Evolutionary conservation across 2,113 vertebrate genomes (phyloP).

Genomic region (Salvelinus sp.): DNA sequence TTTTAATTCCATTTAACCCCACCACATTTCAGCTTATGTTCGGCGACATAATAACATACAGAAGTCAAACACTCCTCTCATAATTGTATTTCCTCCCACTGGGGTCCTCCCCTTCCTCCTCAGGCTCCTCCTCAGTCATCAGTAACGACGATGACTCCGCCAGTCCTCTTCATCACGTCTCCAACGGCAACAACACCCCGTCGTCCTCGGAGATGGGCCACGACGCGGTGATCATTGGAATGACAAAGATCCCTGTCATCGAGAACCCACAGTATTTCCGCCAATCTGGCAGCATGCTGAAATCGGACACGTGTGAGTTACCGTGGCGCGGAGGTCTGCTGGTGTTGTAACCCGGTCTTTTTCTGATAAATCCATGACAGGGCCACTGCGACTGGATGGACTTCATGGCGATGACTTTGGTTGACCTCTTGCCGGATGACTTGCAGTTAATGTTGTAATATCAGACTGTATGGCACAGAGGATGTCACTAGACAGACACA

Average conservation of each 20-base stretch:
- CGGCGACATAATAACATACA: too few relatives aligned
- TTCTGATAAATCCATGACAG: slow-evolving; percentile 66
- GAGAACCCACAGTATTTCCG: slow-evolving; percentile 99
- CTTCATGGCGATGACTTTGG: slow-evolving; percentile 44
- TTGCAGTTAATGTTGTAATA: slow-evolving; percentile 6
- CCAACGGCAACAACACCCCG: slow-evolving; percentile 97
- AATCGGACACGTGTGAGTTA: slow-evolving; percentile 97
- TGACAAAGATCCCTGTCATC: slow-evolving; percentile 98
- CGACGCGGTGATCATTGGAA: slow-evolving; percentile 96
- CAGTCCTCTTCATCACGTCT: slow-evolving; percentile 98
- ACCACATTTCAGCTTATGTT: not conserved
- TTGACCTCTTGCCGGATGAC: slow-evolving; percentile 13
- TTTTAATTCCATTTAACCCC: not conserved
- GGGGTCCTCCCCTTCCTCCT: slow-evolving; percentile 11
- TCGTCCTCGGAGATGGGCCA: slow-evolving; percentile 96
- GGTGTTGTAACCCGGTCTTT: slow-evolving; percentile 39
- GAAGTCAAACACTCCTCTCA: too few relatives aligned
- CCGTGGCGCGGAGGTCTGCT: slow-evolving; percentile 22
- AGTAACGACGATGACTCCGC: slow-evolving; percentile 98
- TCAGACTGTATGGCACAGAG: slow-evolving; percentile 9
- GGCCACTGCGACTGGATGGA: slow-evolving; percentile 40
- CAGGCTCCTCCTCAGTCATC: slow-evolving; percentile 97
- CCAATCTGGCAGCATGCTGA: slow-evolving; percentile 91
- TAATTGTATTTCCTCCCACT: slow-evolving; percentile 31
- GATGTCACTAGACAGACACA: not conserved